phyloP scores from a whole-genome alignment of 2,888 invertebrate genomes.

The Quadriops clusia region DNA sequence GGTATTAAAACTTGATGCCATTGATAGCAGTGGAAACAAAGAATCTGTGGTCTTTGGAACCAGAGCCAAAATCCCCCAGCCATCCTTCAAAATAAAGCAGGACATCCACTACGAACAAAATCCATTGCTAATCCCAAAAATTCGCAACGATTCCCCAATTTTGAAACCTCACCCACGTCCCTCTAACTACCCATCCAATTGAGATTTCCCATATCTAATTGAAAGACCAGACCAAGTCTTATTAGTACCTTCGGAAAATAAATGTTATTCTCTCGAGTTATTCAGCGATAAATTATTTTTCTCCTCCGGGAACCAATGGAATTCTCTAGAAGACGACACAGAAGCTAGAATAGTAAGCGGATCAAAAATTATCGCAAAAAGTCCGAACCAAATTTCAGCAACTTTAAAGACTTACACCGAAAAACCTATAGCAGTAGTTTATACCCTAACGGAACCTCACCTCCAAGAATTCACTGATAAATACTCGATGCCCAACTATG shows the following conservation, averaged over 20 bases:
- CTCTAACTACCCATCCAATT: constrained; percentile 34
- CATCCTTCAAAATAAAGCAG: constrained; percentile 24
- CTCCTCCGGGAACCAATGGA: constrained; percentile 31
- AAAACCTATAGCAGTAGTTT: constrained; percentile 52
- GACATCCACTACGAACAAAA: constrained; percentile 16
- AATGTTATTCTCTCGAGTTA: constrained; percentile 30
- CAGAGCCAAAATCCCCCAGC: constrained; percentile 38
- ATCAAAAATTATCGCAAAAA: constrained; percentile 17
- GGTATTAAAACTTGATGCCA: constrained; percentile 38
- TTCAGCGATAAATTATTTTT: constrained; percentile 23
- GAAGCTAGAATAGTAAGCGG: constrained; percentile 38
- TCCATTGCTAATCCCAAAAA: constrained; percentile 33
- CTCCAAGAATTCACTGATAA: constrained; percentile 24
- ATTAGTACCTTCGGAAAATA: constrained; percentile 29
- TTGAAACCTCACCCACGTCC: constrained; percentile 34
- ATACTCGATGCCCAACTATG: constrained; percentile 39
- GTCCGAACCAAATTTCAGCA: constrained; percentile 29
- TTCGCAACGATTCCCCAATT: constrained; percentile 33
- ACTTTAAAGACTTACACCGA: constrained; percentile 38
- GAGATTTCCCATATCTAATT: constrained; percentile 53
- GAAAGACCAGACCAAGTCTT: constrained; percentile 45
- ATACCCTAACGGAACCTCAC: constrained; percentile 46
- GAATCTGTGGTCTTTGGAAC: constrained; percentile 45
- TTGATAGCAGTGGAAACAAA: constrained; percentile 32
- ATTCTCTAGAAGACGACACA: constrained; percentile 32